These are phyloP conservation scores for Parambassis ranga DNA, from an alignment of 2,797 vertebrate species.

Conservation along the genomic window DNA sequence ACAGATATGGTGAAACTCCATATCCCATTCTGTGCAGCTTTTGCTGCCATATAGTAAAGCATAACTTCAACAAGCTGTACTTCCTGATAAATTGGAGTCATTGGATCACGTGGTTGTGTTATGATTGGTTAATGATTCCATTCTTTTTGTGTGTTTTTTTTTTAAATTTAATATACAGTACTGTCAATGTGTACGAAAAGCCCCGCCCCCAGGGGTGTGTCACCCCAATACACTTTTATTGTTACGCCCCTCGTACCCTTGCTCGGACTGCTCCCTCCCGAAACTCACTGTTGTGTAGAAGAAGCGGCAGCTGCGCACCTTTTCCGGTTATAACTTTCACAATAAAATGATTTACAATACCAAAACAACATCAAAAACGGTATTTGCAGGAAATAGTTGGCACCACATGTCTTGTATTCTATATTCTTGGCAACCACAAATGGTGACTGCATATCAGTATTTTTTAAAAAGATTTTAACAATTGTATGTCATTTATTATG, in stretches of 20 bases:
- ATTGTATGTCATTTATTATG: too few species aligned
- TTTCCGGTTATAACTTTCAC: conserved; percentile 32
- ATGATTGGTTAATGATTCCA: background rate
- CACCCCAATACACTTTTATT: conserved; percentile 45
- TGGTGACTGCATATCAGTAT: too few species aligned
- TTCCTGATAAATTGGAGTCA: conserved; percentile 1
- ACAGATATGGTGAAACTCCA: too few species aligned
- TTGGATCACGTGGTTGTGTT: background rate
- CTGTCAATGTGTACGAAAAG: too few species aligned
- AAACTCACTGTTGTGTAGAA: background rate
- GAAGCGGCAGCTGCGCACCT: accelerated
- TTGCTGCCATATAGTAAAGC: background rate
- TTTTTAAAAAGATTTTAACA: too few species aligned
- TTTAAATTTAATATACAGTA: too few species aligned
- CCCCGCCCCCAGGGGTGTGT: conserved; percentile 40
- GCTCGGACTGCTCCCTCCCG: conserved; percentile 33
- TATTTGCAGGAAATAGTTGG: background rate
- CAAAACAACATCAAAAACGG: background rate
- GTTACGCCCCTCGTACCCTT: conserved; percentile 40
- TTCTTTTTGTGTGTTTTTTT: too few species aligned
- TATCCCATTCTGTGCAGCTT: too few species aligned
- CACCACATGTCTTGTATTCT: too few species aligned
- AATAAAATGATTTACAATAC: too few species aligned
- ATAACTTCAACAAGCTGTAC: background rate
- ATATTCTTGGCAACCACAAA: too few species aligned